A percentile compares a stretch with the other conserved stretches of the same genome.
These are phyloP conservation scores for Zoroaster sp. DNA, from an alignment of 53 echinoderm and acorn worm genomes.

Conservation along the genomic window DNA sequence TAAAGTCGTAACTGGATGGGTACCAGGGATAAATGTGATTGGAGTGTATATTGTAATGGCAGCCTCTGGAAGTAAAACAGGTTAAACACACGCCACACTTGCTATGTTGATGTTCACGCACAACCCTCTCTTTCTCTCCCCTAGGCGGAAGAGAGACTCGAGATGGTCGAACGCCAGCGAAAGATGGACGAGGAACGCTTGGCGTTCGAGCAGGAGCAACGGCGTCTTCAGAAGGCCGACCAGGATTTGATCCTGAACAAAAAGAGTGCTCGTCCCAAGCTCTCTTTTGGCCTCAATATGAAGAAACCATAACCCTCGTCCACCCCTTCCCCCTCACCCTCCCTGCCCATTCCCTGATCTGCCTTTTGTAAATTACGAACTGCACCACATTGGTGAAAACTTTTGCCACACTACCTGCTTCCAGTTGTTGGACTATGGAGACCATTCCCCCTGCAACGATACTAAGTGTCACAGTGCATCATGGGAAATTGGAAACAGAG, in stretches of 20 bases:
- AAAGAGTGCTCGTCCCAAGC: constrained; percentile 91
- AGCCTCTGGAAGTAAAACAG: not conserved
- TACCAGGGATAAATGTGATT: constrained; percentile 9
- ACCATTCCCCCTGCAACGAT: not conserved
- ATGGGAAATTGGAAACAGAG: not conserved
- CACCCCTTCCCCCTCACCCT: not conserved
- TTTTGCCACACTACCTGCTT: not conserved
- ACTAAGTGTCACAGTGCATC: not conserved
- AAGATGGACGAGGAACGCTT: constrained; percentile 95
- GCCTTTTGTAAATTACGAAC: not conserved
- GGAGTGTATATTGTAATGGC: not conserved
- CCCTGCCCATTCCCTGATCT: not conserved
- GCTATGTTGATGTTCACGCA: constrained; percentile 1
- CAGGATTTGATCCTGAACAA: constrained; percentile 96
- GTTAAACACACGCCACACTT: not conserved
- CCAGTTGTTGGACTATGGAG: not conserved
- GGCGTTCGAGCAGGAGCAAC: constrained; percentile 92
- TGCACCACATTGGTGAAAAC: not conserved
- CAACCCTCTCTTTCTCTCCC: constrained; percentile 44
- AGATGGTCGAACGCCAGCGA: constrained; percentile 94
- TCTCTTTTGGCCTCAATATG: constrained; percentile 88
- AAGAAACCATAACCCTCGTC: constrained; percentile 23
- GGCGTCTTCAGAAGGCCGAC: constrained; percentile 90
- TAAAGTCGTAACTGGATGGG: not conserved
- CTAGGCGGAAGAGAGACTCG: constrained; percentile 99